Evolutionary conservation across 2,888 invertebrate genomes (phyloP).

Genomic region (Scotopteryx bipunctaria): DNA sequence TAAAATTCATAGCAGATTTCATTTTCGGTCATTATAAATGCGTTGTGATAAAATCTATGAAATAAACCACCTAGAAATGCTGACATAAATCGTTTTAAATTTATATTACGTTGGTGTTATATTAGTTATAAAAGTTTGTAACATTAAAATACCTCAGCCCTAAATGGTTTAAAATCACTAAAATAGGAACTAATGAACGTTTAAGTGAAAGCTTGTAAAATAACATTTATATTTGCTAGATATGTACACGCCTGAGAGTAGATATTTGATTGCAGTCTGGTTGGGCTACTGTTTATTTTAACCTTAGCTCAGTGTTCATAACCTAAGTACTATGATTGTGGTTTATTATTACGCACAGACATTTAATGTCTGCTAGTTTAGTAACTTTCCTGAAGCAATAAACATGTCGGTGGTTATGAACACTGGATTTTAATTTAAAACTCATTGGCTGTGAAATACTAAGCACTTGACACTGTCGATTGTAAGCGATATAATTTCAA

Average conservation of each 20-base stretch:
- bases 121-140: slow-evolving; percentile 4
- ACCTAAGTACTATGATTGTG: neutral
- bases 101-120: slow-evolving; percentile 1
- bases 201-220: slow-evolving; percentile 23
- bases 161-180: slow-evolving; percentile 13
- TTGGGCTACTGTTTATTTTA: neutral
- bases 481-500: slow-evolving; percentile 78
- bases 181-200: slow-evolving; percentile 33
- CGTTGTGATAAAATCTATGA: slow-evolving; percentile 9
- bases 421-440: slow-evolving; percentile 42
- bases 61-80: slow-evolving; percentile 12
- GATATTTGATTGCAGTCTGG: slow-evolving; percentile 10
- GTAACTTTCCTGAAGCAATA: too few relatives aligned
- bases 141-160: slow-evolving; percentile 9
- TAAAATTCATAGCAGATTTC: slow-evolving; percentile 23
- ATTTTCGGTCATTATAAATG: slow-evolving; percentile 17
- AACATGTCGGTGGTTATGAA: too few relatives aligned
- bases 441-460: slow-evolving; percentile 79
- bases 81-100: slow-evolving; percentile 6
- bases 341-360: too few relatives aligned
- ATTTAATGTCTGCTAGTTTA: too few relatives aligned
- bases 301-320: slow-evolving; percentile 9
- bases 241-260: slow-evolving; percentile 19
- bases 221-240: slow-evolving; percentile 17
- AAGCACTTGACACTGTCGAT: slow-evolving; percentile 74